A percentile compares a stretch with the other conserved stretches of the same genome.
Evolutionary conservation across 2,888 invertebrate species (phyloP).

Genomic region (Ptychoptera albimana): DNA sequence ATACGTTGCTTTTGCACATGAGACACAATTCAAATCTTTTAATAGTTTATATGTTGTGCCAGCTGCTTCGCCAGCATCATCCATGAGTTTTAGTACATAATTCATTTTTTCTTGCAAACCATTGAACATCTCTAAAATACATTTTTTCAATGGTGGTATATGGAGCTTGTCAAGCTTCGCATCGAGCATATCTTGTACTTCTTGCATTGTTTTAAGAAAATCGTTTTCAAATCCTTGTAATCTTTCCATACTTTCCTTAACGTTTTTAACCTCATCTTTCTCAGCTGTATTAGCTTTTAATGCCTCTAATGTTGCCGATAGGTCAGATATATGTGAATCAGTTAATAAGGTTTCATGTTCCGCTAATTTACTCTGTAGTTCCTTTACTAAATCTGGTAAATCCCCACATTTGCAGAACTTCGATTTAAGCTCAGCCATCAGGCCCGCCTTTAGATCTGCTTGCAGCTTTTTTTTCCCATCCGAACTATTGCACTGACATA

Average conservation of each 20-base stretch:
- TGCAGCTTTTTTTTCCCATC: no score
- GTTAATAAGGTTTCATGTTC: no score
- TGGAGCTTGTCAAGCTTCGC: constrained; percentile 24
- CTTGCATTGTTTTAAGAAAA: constrained; percentile 23
- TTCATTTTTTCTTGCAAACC: not conserved
- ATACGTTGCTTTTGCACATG: constrained; percentile 20
- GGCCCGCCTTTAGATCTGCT: no score
- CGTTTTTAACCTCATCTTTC: no score
- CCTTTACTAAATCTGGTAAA: no score
- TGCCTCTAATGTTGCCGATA: no score
- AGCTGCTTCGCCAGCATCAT: constrained; percentile 19
- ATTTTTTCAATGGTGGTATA: constrained; percentile 24
- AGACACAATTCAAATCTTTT: constrained; percentile 17
- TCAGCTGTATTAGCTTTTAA: no score
- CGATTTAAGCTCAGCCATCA: no score
- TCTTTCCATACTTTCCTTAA: not conserved
- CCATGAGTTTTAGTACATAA: constrained; percentile 3
- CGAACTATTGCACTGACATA: no score
- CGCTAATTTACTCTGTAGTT: no score
- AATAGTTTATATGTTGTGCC: constrained; percentile 16
- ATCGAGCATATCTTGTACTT: constrained; percentile 28
- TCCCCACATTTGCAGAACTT: no score
- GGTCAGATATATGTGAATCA: no score
- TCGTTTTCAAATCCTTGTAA: constrained; percentile 13
- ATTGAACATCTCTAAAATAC: constrained; percentile 13